phyloP scores from a whole-genome alignment of 2,113 vertebrate species.

The Procavia capensis region DNA sequence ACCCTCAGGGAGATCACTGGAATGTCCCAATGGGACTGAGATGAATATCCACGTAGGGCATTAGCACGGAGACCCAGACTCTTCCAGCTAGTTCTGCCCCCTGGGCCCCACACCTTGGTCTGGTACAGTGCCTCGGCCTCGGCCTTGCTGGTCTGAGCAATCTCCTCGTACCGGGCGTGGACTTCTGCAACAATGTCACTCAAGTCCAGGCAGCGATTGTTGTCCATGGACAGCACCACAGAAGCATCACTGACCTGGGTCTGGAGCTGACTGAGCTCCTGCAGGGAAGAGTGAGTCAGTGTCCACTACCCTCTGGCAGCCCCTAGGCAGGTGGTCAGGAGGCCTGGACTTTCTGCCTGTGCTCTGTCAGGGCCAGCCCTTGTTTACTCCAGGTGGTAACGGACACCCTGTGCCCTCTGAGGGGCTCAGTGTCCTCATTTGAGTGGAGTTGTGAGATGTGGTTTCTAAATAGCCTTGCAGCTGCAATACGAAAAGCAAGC shows the following conservation, averaged over 20 bases:
- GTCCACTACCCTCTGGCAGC: not conserved
- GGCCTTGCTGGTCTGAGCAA: constrained; percentile 88
- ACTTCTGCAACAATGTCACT: constrained; percentile 93
- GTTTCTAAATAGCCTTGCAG: not conserved
- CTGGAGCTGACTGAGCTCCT: constrained; percentile 93
- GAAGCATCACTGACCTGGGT: constrained; percentile 90
- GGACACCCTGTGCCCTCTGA: not conserved
- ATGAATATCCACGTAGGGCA: rapidly evolving
- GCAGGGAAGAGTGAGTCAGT: not conserved
- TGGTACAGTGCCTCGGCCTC: constrained; percentile 94
- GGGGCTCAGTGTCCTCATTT: not conserved
- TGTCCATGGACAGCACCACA: constrained; percentile 95
- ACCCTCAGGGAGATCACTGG: not conserved
- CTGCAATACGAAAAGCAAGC: not conserved
- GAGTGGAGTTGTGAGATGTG: not conserved
- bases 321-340: not conserved
- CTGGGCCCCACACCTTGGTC: constrained; percentile 79
- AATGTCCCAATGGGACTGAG: not conserved
- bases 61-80: not conserved
- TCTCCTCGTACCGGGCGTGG: constrained; percentile 92
- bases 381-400: not conserved
- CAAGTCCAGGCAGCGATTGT: constrained; percentile 91
- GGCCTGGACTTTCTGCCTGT: not conserved
- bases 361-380: too few relatives aligned
- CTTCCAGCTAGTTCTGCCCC: not conserved